These are phyloP conservation scores for Rhinoraja longicauda DNA, from an alignment of 2,797 vertebrate genomes.

Conservation along the genomic window DNA sequence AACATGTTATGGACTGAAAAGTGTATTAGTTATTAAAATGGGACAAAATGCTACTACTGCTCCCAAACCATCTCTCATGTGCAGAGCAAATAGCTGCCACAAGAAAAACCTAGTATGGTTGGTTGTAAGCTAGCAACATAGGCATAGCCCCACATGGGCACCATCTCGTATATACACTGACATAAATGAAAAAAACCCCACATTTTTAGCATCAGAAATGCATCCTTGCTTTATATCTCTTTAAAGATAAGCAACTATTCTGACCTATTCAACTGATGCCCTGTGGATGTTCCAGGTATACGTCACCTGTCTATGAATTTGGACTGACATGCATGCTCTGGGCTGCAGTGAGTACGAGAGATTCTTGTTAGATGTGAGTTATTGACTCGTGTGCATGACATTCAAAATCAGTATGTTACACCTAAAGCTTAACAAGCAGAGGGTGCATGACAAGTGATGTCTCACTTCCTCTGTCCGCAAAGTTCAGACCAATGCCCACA, in stretches of 20 bases:
- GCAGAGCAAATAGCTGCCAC: slow-evolving; percentile 15
- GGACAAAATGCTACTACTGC: slow-evolving; percentile 15
- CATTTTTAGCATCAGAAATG: slow-evolving; percentile 20
- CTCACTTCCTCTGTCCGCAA: background rate
- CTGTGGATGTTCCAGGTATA: background rate
- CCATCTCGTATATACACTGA: slow-evolving; percentile 19
- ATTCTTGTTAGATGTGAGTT: background rate
- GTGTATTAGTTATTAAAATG: background rate
- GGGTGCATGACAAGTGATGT: slow-evolving; percentile 1
- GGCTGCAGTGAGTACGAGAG: background rate
- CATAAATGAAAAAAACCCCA: slow-evolving; percentile 19
- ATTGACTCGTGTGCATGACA: background rate
- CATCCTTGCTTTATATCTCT: slow-evolving; percentile 2
- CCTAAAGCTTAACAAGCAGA: background rate
- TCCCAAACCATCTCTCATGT: background rate
- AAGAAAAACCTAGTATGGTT: background rate
- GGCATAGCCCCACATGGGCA: background rate
- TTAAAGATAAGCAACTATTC: slow-evolving; percentile 4
- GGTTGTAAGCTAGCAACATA: slow-evolving; percentile 10
- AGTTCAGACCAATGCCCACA: background rate
- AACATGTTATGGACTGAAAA: slow-evolving; percentile 30
- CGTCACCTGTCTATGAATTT: background rate
- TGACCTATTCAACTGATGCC: slow-evolving; percentile 32
- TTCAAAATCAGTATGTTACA: slow-evolving; percentile 5
- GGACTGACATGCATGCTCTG: background rate